Percentiles rank a stretch among this genome's conserved stretches.
Conservation (phyloP, 2,797 vertebrate genomes). For the Decapterus maruadsi region DNA sequence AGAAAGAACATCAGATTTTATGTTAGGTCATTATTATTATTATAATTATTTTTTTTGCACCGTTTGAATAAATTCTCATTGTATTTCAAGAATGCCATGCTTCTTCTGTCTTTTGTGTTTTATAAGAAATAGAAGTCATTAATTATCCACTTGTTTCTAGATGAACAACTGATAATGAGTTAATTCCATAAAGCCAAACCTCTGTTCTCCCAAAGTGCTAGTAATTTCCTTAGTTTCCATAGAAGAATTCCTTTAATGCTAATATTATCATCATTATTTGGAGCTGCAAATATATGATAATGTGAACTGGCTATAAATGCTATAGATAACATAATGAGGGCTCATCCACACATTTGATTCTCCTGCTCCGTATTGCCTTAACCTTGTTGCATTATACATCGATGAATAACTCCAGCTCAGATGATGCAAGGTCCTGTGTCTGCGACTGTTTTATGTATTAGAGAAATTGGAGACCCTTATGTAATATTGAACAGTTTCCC, state of each 20-base stretch:
- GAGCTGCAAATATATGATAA: conserved; percentile 1
- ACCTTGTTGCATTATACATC: conserved; percentile 73
- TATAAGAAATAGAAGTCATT: background rate
- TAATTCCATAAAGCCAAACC: background rate
- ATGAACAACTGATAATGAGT: background rate
- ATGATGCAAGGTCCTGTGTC: conserved; percentile 78
- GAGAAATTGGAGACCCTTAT: conserved; percentile 82
- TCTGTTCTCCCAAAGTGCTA: background rate
- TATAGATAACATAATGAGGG: background rate
- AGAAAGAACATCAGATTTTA: conserved; percentile 85
- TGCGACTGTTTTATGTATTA: conserved; percentile 78
- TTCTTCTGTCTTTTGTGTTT: conserved; percentile 23
- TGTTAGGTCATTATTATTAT: conserved; percentile 75
- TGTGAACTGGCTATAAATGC: background rate
- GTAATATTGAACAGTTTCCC: conserved; percentile 83
- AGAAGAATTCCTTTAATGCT: background rate
- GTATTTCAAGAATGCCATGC: conserved; percentile 80
- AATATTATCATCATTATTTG: background rate
- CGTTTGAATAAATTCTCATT: conserved; percentile 90
- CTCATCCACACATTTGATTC: background rate
- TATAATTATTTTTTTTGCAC: conserved; percentile 83
- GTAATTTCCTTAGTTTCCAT: background rate
- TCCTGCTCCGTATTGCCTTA: conserved; percentile 20
- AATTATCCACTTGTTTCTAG: background rate
- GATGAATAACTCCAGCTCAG: conserved; percentile 74